Conservation (phyloP, 1,140 invertebrate genomes). For the Frieseomelitta varia region DNA sequence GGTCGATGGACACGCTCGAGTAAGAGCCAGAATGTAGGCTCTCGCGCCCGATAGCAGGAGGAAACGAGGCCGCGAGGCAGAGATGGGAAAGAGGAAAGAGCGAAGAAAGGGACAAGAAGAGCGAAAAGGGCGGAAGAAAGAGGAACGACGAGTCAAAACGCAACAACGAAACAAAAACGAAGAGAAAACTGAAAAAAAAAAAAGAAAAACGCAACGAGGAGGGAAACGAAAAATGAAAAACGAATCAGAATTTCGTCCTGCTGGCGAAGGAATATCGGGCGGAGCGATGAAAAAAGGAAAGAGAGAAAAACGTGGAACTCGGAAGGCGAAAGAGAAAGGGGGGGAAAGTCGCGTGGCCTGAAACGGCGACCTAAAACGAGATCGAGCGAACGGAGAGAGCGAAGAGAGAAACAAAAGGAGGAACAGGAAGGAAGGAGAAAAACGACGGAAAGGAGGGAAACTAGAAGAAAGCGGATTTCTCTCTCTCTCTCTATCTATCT, state of each 20-base stretch:
- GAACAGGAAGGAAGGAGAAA: too few species aligned
- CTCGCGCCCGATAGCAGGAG: slow-evolving; percentile 8
- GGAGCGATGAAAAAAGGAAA: neutral
- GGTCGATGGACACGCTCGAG: neutral
- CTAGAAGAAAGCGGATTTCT: neutral
- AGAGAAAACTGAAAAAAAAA: neutral
- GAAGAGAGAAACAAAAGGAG: neutral
- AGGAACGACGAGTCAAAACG: slow-evolving; percentile 3
- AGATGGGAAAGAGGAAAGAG: neutral
- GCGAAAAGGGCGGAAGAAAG: slow-evolving; percentile 13
- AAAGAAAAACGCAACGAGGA: too few species aligned
- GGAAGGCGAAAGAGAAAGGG: neutral
- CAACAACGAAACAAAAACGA: neutral
- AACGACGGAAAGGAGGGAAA: neutral
- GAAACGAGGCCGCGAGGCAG: too few species aligned
- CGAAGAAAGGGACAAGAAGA: neutral
- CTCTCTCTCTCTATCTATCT: too few species aligned
- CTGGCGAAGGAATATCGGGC: neutral
- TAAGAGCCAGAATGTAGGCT: slow-evolving; percentile 9
- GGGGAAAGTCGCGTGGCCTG: neutral
- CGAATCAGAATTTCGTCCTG: neutral
- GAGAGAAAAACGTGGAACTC: too few species aligned
- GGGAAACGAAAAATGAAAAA: neutral
- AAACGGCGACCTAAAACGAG: neutral
- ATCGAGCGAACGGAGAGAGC: neutral